Base-by-base conservation (phyloP, 1,140 invertebrate species). In the Drosophila pectinifera region DNA sequence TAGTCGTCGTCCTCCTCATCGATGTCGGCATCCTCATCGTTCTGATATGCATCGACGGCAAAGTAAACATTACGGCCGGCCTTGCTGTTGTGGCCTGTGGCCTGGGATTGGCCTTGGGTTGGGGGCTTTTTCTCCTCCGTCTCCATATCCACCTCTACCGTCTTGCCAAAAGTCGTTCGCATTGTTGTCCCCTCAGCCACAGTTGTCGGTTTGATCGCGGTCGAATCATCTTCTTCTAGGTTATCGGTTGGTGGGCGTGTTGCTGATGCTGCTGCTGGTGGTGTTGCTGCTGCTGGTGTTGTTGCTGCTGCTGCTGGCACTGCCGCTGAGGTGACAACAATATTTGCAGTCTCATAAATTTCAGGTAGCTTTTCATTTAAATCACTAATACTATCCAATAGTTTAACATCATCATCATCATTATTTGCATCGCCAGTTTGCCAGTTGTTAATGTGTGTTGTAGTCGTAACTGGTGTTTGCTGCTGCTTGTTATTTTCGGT, bases 351-450 rank as follows among this genome's bases (percentile, higher is more conserved):
- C 90, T 92, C 91, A 91, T 91, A 91, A 91, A 91, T 90, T 89
- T 92, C 91, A 91, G 91, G 91, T 92, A 92, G 89, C 90, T 91
- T 92, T 90, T 91, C 91, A 80, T 92, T 92, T 85, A 92, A 90
- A 90, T 92, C 91, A 89, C 86, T 92, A 91, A 92, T 92, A 92
- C 91, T 92, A 92, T 91, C 90, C 88, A 92, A 91, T 90, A 88
- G 77, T 79, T 91, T 91, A 83, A 86, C 77, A 83, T 86, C 78
- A 73, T 77, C 46, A 72, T 80, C 58, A 63, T 86, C 63, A 59
- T 75, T 46, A 53, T 57, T 41, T 57, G 80, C 59, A 63, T 84
- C 41, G 61, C 89, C 69, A 58, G 89, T 78, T 80, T 74, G 69
- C 72, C 72, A 73, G 73, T 74, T 79, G 72, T 67, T 90, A 38